Evolutionary conservation across 2,888 invertebrate genomes (phyloP).

Genomic region (Axea sp.): DNA sequence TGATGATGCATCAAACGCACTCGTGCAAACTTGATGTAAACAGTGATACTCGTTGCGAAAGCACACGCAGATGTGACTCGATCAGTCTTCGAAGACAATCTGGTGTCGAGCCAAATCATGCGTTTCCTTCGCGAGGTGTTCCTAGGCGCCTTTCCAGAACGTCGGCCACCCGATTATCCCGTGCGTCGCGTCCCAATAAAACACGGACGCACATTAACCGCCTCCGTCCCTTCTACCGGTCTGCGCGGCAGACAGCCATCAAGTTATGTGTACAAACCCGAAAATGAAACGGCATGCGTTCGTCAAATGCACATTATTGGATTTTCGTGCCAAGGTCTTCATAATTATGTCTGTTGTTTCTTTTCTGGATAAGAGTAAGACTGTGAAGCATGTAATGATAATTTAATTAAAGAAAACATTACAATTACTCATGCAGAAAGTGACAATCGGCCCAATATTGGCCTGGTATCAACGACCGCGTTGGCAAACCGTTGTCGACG

Average conservation of each 20-base stretch:
- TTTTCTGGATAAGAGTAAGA: too few relatives aligned
- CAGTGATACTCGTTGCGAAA: constrained; percentile 42
- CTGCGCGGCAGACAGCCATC: constrained; percentile 45
- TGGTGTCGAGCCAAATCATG: constrained; percentile 58
- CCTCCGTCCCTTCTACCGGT: constrained; percentile 22
- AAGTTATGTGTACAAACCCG: constrained; percentile 13
- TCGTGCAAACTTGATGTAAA: constrained; percentile 39
- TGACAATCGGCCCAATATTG: too few relatives aligned
- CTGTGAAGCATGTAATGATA: too few relatives aligned
- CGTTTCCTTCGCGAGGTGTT: constrained; percentile 31
- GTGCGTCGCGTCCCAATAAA: constrained; percentile 24
- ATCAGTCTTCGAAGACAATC: constrained; percentile 47
- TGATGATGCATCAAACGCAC: constrained; percentile 30
- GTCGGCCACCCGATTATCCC: constrained; percentile 16
- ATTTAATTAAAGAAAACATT: too few relatives aligned
- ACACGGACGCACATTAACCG: constrained; percentile 21
- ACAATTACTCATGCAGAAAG: too few relatives aligned
- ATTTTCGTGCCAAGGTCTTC: too few relatives aligned
- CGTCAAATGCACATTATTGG: too few relatives aligned
- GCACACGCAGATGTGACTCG: constrained; percentile 33
- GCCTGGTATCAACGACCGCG: too few relatives aligned
- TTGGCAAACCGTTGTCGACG: too few relatives aligned
- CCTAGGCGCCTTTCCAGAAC: constrained; percentile 44
- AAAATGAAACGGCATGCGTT: constrained; percentile 22
- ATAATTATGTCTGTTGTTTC: too few relatives aligned